Base-by-base conservation (phyloP, 23 tunicate species). In the Styela clava region DNA sequence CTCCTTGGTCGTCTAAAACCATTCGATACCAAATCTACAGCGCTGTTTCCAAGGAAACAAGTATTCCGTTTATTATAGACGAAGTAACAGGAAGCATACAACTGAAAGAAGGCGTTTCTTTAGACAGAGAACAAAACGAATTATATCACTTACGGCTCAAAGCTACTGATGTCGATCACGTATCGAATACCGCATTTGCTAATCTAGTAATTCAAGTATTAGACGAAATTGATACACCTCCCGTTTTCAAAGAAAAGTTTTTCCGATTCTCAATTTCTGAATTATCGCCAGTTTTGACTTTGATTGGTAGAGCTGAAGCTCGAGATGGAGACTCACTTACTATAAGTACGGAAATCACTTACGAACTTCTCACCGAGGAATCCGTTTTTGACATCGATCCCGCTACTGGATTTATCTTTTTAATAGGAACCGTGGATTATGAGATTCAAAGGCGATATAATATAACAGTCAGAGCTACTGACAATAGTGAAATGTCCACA, bases 211-310 rank as follows among this genome's bases (percentile, higher is more conserved):
- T 89, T 16, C 69, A 80, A 69, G 85, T 89, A 2, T 23, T 65
- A 24, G 94, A 84, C 32, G 81, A 70, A 2, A 89, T 79, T 52
- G 85, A 89, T 81, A 52, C 82, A 20, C 36, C 82, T 16, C 89
- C 89, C 1, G 62, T 61, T 3, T 81, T 85, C 35, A 24, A 52
- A 27, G 74, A 44, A n/a, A 44, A 73, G 1, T 27, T 78, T 33
- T 74, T 64, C 63, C 31, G 21, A 3, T 81, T 74, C 20, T 16
- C 31, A 35, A 79, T 81, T 12, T 63, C 83, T 2, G 89, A 89
- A 69, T 64, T 34, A 22, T 5, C 82, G 12, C 16, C 33, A 0
- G 23, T 67, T 24, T 12, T 70, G 21, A 35, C 83, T 0, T 62
- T 35, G 35, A 62, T 85, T 30, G 89, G 86, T 5, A 78, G 83